Base-by-base conservation (phyloP, 2,113 vertebrate genomes). In the Ariopsis seemanni region DNA sequence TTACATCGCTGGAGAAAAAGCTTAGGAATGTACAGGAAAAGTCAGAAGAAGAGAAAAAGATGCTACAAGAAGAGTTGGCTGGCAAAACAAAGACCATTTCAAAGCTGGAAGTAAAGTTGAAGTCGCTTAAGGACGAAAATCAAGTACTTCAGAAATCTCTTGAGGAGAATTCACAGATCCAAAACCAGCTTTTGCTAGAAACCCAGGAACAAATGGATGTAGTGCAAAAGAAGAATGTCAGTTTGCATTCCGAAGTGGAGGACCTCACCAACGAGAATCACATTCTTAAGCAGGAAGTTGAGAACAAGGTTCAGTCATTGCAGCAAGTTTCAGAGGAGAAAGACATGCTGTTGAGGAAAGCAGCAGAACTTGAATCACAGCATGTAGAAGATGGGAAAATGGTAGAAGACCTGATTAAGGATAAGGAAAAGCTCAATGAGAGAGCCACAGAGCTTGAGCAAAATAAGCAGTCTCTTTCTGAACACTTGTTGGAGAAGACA, bases 401-500 rank as follows among this genome's bases (percentile, higher is more conserved):
- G 4, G 91, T 95, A 58, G 91, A 92, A 1, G 74, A 82, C 5
- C 89, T 97, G 50, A 57, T 90, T 72, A 87, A 89, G 89, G 95
- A 96, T 53, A 97, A 95, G 87, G 94, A 93, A 20, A 83, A 88
- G 15, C 92, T 97, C 1, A 81, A 81, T n/a, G 48, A 86, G 25
- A 91, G 92, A 60, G 85, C 91, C 20, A 91, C 94, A 1, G 93
- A 95, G 48, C 87, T 95, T 0, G 42, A 93, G 86, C 93, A 96
- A 84, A 95, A 92, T 34, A 92, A 95, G 80, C 88, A 86, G 55
- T 93, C 93, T 0, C 65, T 93, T 72, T 89, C 94, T 34, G 92
- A 94, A 77, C 93, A 89, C 88, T 92, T 97, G 82, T 88, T 91
- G 2, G 93, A 95, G 82, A 97, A 96, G 86, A 95, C 93, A 52